Percentiles rank a stretch among this genome's conserved stretches.
Conservation (phyloP, 2,888 invertebrate species). For the Drosophila acutilabella region DNA sequence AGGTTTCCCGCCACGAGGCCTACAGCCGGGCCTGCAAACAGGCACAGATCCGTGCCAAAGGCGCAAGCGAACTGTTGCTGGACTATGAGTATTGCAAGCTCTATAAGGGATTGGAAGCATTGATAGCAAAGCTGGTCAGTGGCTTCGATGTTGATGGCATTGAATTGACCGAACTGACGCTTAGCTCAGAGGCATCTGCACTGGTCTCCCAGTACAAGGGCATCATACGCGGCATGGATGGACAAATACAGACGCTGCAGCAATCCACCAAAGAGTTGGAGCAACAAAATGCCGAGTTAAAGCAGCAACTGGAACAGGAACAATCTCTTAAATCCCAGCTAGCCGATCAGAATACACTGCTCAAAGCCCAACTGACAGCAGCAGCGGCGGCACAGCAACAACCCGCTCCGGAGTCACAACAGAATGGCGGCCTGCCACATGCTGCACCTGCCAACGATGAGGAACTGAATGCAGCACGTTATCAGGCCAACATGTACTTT, state of each 20-base stretch:
- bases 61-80: slow-evolving; percentile 92
- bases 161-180: slow-evolving; percentile 86
- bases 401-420: background rate
- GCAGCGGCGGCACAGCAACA: slow-evolving; percentile 5
- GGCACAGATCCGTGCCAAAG: slow-evolving; percentile 93
- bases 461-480: slow-evolving; percentile 72
- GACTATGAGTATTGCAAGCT: slow-evolving; percentile 98
- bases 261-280: slow-evolving; percentile 74
- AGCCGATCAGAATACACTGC: slow-evolving; percentile 93
- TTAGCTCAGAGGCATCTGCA: slow-evolving; percentile 84
- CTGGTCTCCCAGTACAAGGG: slow-evolving; percentile 91
- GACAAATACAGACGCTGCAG: slow-evolving; percentile 86
- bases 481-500: slow-evolving; percentile 81
- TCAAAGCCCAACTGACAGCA: slow-evolving; percentile 90
- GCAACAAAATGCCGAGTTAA: slow-evolving; percentile 71
- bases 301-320: slow-evolving; percentile 88
- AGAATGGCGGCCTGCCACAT: background rate
- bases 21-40: slow-evolving; percentile 97
- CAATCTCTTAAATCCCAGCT: slow-evolving; percentile 90
- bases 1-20: slow-evolving; percentile 94
- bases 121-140: slow-evolving; percentile 86
- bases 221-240: slow-evolving; percentile 95
- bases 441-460: slow-evolving; percentile 40
- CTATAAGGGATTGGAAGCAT: slow-evolving; percentile 92
- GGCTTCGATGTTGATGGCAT: slow-evolving; percentile 86